Evolutionary conservation across 2,888 invertebrate species (phyloP), one percentile per base, ranked within the genome.

Genomic region (Thymelicus acteon): DNA sequence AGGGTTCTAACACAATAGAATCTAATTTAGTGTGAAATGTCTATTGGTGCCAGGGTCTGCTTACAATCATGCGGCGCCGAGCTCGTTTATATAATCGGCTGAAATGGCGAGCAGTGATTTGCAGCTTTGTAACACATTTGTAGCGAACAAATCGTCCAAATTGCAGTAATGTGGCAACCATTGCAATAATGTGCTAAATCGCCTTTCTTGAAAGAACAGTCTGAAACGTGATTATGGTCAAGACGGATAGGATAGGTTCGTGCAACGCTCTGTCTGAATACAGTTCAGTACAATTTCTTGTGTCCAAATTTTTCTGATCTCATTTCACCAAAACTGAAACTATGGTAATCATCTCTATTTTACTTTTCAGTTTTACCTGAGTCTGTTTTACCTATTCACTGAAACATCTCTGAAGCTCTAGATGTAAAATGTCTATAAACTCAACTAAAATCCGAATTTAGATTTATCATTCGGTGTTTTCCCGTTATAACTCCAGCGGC

Each of bases 111-210:
- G 31, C 60, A 48, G 63, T 70, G 70, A 70, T 70, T 69, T 69
- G 57, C 61, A 63, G 63, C 58, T 64, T 65, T 65, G 64, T 54
- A 52, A 24, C 13, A 54, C 40, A 60, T 57, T 70, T 52, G 70
- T 49, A 64, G 40, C 64, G 70, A 52, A 63, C 69, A 58, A 70
- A 70, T 64, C 70, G 58, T 49, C 63, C 4, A 40, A 40, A 62
- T 69, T 63, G 69, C 69, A 63, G 48, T 69, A 58, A 63, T 69
- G 69, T 69, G 58, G 58, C 37, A 69, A 57, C 57, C 57, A 62
- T 69, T 69, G 69, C 69, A 63, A 40, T 69, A 58, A 63, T 69
- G 69, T 69, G 44, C 47, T 15, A 69, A 69, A 63, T 62, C 61
- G 62, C 57, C 61, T 31, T 52, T 39, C 15, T 54, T 61, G 52